Base-by-base conservation (phyloP, 1,140 invertebrate genomes). In the Lucilia cuprina region DNA sequence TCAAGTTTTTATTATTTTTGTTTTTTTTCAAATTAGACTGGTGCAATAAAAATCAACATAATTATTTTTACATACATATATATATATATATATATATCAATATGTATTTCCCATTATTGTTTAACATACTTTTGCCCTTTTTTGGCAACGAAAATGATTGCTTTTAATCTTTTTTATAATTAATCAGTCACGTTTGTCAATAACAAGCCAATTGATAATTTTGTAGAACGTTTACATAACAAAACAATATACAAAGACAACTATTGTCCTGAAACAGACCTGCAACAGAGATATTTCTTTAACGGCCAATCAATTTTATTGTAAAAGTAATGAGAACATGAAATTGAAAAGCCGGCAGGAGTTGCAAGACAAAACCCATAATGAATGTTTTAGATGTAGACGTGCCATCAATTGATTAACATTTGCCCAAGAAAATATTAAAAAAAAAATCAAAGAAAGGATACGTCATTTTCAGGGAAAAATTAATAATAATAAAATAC, bases 101-200 rank as follows among this genome's bases (percentile, higher is more conserved):
- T 41, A 41, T 3, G 35, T 41, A 41, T 41, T 41, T 60, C 25
- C 25, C 25, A 30, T 60, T 60, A n/a, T 60, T 60, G 5, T 60
- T 60, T 30, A 30, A 30, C 3, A 30, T 30, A 2, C 25, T 30
- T 1, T 30, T 30, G 25, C 25, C 25, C 8, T 21, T 70, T 70
- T 25, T 70, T 49, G 41, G 9, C 35, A 47, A 13, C n/a, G 21
- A 80, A 80, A 80, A 80, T 80, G 12, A 80, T 80, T 80, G 77
- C 41, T 25, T 83, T 74, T 86, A 85, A 86, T 86, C 85, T 84
- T 82, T 85, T 85, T 84, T 83, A 86, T 86, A 85, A 86, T 86
- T 85, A 86, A 86, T 85, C 83, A 86, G 84, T 47, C 85, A 86
- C 85, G 85, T 86, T 85, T 85, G 85, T 77, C 83, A 85, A 83